Evolutionary conservation across 1,140 invertebrate genomes (phyloP), one percentile per base, ranked within the genome.

Genomic region (Papilio polytes): DNA sequence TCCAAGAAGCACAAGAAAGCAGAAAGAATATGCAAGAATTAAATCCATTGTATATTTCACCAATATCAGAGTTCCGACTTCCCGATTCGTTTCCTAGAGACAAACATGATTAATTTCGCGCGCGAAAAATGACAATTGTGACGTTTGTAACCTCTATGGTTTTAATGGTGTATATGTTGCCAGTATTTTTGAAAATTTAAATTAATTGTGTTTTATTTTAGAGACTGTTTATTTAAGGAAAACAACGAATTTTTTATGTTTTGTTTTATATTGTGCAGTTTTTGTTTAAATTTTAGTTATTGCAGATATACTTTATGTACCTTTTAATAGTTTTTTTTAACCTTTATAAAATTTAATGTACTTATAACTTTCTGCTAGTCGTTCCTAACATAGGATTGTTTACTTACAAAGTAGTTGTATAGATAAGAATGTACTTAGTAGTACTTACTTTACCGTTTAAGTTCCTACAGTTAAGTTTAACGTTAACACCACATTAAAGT

Each of bases 31-130:
- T 92, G 85, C 88, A 90, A 78, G 89, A 95, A 46, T 84, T 95
- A 78, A 96, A 96, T 85, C 96, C 96, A 1, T 81, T 96, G 41
- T 96, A 96, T 76, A 95, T 94, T 74, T 95, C 96, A 46, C 96
- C 96, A 1, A 92, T 96, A n/a, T 91, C 93, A 2, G 88, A 93
- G 74, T 96, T 96, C 78, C 89, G 86, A 80, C 90, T 96, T 66
- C 96, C 96, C 2, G 95, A 95, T 56, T 89, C 89, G 6, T 95
- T 88, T 84, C 90, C 93, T 31, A 94, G 93, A 74, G 90, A 94
- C 85, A 90, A 90, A 31, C 85, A 89, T 80, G 90, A 95, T 87
- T 94, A 84, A 74, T 72, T 63, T 26, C 3, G 20, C n/a, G 20
- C 59, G 59, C 8, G 2, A 63, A 63, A 63, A 22, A 63, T 63